Conservation (phyloP, 2,888 invertebrate genomes). For the Pherbina coryleti region DNA sequence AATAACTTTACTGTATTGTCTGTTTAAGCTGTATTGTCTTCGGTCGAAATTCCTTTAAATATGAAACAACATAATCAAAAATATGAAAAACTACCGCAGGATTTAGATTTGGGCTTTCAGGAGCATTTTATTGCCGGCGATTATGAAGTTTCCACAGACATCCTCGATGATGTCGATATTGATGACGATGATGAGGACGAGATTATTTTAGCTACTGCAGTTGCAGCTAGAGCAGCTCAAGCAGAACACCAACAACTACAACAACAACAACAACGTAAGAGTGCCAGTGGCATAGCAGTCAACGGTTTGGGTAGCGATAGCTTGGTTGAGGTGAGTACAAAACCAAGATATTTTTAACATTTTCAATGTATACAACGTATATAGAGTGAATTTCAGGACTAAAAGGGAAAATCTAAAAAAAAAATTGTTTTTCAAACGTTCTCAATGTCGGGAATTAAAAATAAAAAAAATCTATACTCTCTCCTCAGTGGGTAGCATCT, state of each 20-base stretch:
- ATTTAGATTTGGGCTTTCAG: slow-evolving; percentile 68
- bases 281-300: slow-evolving; percentile 55
- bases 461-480: too few relatives aligned
- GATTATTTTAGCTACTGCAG: slow-evolving; percentile 58
- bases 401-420: too few relatives aligned
- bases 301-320: slow-evolving; percentile 64
- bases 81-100: slow-evolving; percentile 69
- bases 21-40: not conserved
- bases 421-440: too few relatives aligned
- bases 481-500: too few relatives aligned
- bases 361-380: too few relatives aligned
- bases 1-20: not conserved
- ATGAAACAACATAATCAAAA: slow-evolving; percentile 68
- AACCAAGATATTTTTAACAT: too few relatives aligned
- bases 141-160: slow-evolving; percentile 40
- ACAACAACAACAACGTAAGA: slow-evolving; percentile 55
- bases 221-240: slow-evolving; percentile 48
- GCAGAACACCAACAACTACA: slow-evolving; percentile 51
- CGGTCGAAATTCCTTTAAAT: slow-evolving; percentile 22
- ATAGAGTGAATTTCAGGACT: too few relatives aligned
- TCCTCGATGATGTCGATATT: slow-evolving; percentile 48
- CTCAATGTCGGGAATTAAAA: too few relatives aligned
- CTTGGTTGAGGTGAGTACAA: slow-evolving; percentile 63
- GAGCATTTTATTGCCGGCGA: slow-evolving; percentile 52
- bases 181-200: slow-evolving; percentile 64